Percentiles rank a stretch among this genome's conserved stretches.
These are phyloP conservation scores for Bombus ignitus DNA, from an alignment of 1,140 invertebrate genomes.

Conservation along the genomic window DNA sequence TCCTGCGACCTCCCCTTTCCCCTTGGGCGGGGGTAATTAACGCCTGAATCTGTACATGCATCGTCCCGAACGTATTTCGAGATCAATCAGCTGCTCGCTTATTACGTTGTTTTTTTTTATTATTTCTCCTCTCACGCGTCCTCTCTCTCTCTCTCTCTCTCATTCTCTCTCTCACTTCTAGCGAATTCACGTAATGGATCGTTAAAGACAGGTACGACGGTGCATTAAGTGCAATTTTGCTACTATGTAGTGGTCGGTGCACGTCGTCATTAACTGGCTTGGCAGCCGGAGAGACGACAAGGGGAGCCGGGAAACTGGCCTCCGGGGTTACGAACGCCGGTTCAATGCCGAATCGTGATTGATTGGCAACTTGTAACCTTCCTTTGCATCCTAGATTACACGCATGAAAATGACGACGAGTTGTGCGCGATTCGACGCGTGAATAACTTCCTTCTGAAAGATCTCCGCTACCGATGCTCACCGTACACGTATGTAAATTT, in stretches of 20 bases:
- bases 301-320: conserved; percentile 41
- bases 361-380: conserved; percentile 76
- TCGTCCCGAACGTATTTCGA: conserved; percentile 45
- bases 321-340: conserved; percentile 67
- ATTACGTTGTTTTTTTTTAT: conserved; percentile 23
- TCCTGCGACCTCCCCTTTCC: neutral
- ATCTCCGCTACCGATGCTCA: neutral
- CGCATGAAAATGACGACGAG: too few species aligned
- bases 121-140: neutral
- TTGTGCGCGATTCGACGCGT: neutral
- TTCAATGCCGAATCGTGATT: conserved; percentile 79
- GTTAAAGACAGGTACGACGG: conserved; percentile 54
- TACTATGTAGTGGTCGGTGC: conserved; percentile 44
- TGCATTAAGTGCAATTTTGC: conserved; percentile 55
- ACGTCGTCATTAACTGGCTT: conserved; percentile 41
- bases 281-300: neutral
- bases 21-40: conserved; percentile 30
- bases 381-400: conserved; percentile 58
- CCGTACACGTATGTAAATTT: neutral
- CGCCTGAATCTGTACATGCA: conserved; percentile 26
- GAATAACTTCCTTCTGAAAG: neutral
- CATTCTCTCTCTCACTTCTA: conserved; percentile 3
- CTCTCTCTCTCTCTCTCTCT: neutral
- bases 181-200: conserved; percentile 51
- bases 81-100: conserved; percentile 54